Percentiles rank a stretch among this genome's conserved stretches.
Evolutionary conservation across 2,888 invertebrate genomes (phyloP).

Genomic region (Carcina quercana): DNA sequence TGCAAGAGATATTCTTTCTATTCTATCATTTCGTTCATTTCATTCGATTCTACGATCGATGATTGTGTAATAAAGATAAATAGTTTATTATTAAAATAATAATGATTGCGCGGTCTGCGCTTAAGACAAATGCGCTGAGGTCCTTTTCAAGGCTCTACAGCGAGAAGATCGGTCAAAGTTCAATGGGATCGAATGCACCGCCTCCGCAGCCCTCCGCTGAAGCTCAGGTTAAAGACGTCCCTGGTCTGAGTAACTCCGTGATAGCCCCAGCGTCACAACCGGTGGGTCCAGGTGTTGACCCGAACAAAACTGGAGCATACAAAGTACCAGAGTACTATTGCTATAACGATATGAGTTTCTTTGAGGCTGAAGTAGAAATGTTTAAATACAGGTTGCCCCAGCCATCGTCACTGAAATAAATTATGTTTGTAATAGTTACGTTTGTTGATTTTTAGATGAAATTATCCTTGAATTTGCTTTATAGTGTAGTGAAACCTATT

Average conservation of each 20-base stretch:
- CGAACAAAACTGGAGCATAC: slow-evolving; percentile 79
- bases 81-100: slow-evolving; percentile 4
- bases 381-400: slow-evolving; percentile 84
- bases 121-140: slow-evolving; percentile 21
- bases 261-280: slow-evolving; percentile 68
- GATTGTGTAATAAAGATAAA: slow-evolving; percentile 40
- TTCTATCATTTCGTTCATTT: no score
- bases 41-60: not conserved
- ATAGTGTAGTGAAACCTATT: no score
- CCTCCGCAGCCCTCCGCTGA: slow-evolving; percentile 15
- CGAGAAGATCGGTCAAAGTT: slow-evolving; percentile 27
- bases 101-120: slow-evolving; percentile 23
- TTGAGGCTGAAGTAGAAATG: slow-evolving; percentile 92
- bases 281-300: slow-evolving; percentile 82
- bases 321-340: slow-evolving; percentile 93
- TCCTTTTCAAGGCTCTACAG: slow-evolving; percentile 35
- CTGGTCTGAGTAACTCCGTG: slow-evolving; percentile 77
- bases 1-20: no score
- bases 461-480: no score
- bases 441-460: no score
- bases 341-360: slow-evolving; percentile 84
- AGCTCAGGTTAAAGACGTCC: slow-evolving; percentile 65
- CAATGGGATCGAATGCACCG: slow-evolving; percentile 21
- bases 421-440: no score
- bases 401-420: slow-evolving; percentile 79